These are phyloP conservation scores for Acanthoscelides obtectus DNA, from an alignment of 2,888 invertebrate genomes.

Conservation along the genomic window DNA sequence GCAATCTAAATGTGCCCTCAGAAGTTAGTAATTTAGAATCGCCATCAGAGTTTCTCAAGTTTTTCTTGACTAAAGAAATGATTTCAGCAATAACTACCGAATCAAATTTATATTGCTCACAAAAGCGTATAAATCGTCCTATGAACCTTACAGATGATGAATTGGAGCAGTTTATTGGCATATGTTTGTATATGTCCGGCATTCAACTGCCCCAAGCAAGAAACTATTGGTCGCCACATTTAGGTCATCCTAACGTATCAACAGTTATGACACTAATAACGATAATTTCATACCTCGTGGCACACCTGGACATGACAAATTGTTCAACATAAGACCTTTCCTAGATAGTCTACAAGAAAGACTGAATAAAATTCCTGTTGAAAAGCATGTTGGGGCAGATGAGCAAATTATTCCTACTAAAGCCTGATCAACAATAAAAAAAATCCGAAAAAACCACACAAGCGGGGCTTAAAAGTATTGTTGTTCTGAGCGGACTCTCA, in stretches of 20 bases:
- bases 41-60: conserved; percentile 4
- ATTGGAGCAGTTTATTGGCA: conserved; percentile 8
- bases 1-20: neutral
- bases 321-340: conserved; percentile 9
- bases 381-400: conserved; percentile 5
- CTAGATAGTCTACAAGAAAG: conserved; percentile 2
- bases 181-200: conserved; percentile 7
- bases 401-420: conserved; percentile 13
- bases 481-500: conserved; percentile 12
- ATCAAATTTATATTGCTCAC: conserved; percentile 5
- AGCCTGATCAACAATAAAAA: conserved; percentile 5
- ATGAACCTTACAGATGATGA: conserved; percentile 5
- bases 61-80: conserved; percentile 6
- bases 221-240: conserved; percentile 9
- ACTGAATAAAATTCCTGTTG: conserved; percentile 3
- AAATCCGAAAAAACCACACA: conserved; percentile 10
- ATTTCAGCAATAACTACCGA: conserved; percentile 5
- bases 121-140: conserved; percentile 3
- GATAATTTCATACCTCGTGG: conserved; percentile 10
- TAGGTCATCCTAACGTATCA: conserved; percentile 6
- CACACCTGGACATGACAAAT: conserved; percentile 9
- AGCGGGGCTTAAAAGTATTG: conserved; percentile 11
- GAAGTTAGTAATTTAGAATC: conserved; percentile 4
- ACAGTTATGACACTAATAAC: conserved; percentile 10
- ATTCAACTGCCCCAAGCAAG: conserved; percentile 8